A percentile compares a stretch with the other conserved stretches of the same genome.
Evolutionary conservation across 2,888 invertebrate species (phyloP).

Genomic region (Antheraea assamensis): DNA sequence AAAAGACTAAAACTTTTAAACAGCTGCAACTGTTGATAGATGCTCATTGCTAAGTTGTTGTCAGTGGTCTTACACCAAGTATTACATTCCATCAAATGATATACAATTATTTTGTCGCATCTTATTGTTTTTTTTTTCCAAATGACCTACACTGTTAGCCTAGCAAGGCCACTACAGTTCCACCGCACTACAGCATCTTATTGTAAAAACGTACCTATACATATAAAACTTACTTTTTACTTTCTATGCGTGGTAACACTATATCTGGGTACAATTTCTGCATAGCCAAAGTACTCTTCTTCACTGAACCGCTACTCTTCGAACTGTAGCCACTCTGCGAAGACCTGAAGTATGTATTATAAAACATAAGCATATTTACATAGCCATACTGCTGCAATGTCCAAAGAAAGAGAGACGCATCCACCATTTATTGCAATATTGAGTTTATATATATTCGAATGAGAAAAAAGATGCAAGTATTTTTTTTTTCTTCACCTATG

Average conservation of each 20-base stretch:
- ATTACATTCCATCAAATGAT: background rate
- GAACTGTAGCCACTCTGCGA: conserved; percentile 45
- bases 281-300: conserved; percentile 44
- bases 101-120: background rate
- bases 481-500: too few species aligned
- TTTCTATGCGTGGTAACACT: conserved; percentile 46
- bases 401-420: too few species aligned
- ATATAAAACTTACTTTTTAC: conserved; percentile 45
- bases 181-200: too few species aligned
- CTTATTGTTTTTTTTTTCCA: too few species aligned
- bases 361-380: too few species aligned
- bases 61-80: background rate
- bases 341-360: conserved; percentile 37
- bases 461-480: too few species aligned
- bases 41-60: background rate
- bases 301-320: conserved; percentile 42
- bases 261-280: conserved; percentile 57
- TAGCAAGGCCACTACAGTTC: too few species aligned
- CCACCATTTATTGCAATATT: too few species aligned
- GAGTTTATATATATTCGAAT: too few species aligned
- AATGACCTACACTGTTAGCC: too few species aligned
- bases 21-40: background rate
- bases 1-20: background rate
- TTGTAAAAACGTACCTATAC: background rate
- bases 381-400: too few species aligned